Percentiles rank a stretch among this genome's conserved stretches.
phyloP scores from a whole-genome alignment of 1,140 invertebrate genomes.

The Mamestra configurata region DNA sequence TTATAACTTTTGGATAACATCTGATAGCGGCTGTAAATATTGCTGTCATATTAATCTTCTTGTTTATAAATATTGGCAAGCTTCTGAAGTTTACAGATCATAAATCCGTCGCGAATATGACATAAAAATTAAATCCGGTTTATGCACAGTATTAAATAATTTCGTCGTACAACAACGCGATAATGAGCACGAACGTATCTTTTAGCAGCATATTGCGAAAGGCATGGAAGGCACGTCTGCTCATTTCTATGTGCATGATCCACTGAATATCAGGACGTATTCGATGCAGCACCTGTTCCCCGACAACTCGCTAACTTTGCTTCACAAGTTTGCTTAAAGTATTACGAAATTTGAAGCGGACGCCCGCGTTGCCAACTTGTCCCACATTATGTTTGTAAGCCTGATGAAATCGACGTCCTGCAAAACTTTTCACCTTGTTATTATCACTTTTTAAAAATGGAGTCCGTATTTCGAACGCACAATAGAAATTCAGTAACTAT shows the following conservation, averaged over 20 bases:
- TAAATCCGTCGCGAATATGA: neutral
- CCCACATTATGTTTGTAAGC: slow-evolving; percentile 75
- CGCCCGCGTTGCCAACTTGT: slow-evolving; percentile 61
- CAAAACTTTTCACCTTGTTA: slow-evolving; percentile 74
- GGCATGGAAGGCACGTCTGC: slow-evolving; percentile 50
- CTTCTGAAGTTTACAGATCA: neutral
- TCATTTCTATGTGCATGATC: slow-evolving; percentile 58
- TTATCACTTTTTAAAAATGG: slow-evolving; percentile 67
- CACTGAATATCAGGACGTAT: slow-evolving; percentile 71
- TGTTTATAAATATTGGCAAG: slow-evolving; percentile 29
- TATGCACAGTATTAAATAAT: neutral
- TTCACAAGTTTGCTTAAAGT: slow-evolving; percentile 80
- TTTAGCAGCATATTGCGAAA: neutral
- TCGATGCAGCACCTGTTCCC: slow-evolving; percentile 78
- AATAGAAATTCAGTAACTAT: no score
- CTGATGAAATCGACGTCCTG: slow-evolving; percentile 66
- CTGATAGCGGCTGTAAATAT: slow-evolving; percentile 1
- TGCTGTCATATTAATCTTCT: slow-evolving; percentile 2
- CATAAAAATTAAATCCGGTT: neutral
- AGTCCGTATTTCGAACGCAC: slow-evolving; percentile 59
- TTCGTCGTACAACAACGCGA: neutral
- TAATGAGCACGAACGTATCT: neutral
- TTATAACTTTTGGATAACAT: neutral
- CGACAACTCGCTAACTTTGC: slow-evolving; percentile 73
- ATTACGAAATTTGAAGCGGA: slow-evolving; percentile 79